Evolutionary conservation across 2,888 invertebrate species (phyloP).

Genomic region (Trachelus troglodyta): DNA sequence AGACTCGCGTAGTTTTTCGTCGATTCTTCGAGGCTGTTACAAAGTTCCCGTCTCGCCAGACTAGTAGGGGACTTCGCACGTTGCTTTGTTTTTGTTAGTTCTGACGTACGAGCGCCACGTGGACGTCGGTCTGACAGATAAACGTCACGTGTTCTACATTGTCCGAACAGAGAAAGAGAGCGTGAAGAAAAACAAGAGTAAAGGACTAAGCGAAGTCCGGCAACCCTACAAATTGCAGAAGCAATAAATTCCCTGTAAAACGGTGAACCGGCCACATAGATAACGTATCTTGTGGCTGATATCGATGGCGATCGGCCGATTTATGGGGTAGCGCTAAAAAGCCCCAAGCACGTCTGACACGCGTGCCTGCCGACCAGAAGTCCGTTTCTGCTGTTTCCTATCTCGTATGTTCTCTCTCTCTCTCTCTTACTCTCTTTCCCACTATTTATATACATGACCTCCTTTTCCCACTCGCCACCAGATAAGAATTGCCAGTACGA

Average conservation of each 20-base stretch:
- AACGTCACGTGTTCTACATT: neutral
- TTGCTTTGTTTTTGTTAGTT: neutral
- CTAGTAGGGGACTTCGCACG: neutral
- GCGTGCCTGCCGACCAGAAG: constrained; percentile 24
- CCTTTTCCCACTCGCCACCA: neutral
- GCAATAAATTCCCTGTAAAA: constrained; percentile 57
- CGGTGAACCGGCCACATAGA: constrained; percentile 41
- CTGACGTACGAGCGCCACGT: too few relatives aligned
- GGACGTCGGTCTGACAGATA: neutral
- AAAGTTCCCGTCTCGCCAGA: neutral
- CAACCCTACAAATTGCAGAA: constrained; percentile 49
- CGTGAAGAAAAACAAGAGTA: neutral
- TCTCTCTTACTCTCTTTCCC: constrained; percentile 19
- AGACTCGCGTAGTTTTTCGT: neutral
- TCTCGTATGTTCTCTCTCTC: constrained; percentile 16
- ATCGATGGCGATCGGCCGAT: constrained; percentile 60
- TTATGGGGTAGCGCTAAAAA: constrained; percentile 51
- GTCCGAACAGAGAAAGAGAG: neutral
- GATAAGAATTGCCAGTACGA: neutral
- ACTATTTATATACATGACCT: neutral
- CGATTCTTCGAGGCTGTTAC: neutral
- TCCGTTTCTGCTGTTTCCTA: constrained; percentile 30
- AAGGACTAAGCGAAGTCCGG: neutral
- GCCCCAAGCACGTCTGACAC: constrained; percentile 27
- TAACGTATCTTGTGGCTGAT: constrained; percentile 57